Evolutionary conservation across 1,140 invertebrate species (phyloP).

Genomic region (Tetraneura akinire): DNA sequence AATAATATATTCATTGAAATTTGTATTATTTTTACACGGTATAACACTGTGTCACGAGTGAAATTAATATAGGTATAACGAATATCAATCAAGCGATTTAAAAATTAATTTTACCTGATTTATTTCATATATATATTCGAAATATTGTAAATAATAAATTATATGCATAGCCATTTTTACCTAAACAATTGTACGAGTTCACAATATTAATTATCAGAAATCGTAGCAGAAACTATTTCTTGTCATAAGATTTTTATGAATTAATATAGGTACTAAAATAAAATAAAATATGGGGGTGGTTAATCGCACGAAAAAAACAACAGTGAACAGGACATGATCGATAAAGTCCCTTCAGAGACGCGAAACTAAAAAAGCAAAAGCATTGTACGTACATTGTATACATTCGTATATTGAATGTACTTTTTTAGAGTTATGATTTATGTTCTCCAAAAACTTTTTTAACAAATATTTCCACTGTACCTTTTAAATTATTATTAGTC

Average conservation of each 20-base stretch:
- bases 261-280: no score
- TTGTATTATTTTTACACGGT: no score
- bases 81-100: no score
- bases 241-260: slow-evolving; percentile 2
- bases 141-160: no score
- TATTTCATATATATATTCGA: not conserved
- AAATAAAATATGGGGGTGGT: slow-evolving; percentile 12
- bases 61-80: no score
- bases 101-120: not conserved
- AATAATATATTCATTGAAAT: no score
- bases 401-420: slow-evolving; percentile 33
- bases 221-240: not conserved
- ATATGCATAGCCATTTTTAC: not conserved
- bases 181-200: not conserved
- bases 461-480: slow-evolving; percentile 4
- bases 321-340: slow-evolving; percentile 24
- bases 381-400: slow-evolving; percentile 13
- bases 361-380: slow-evolving; percentile 26
- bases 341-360: slow-evolving; percentile 37
- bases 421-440: slow-evolving; percentile 43
- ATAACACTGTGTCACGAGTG: no score
- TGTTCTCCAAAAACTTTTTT: slow-evolving; percentile 23
- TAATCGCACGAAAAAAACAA: slow-evolving; percentile 42
- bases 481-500: slow-evolving; percentile 38
- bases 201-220: not conserved